These are phyloP conservation scores for Turnix velox DNA, from an alignment of 2,113 vertebrate genomes.

Conservation along the genomic window DNA sequence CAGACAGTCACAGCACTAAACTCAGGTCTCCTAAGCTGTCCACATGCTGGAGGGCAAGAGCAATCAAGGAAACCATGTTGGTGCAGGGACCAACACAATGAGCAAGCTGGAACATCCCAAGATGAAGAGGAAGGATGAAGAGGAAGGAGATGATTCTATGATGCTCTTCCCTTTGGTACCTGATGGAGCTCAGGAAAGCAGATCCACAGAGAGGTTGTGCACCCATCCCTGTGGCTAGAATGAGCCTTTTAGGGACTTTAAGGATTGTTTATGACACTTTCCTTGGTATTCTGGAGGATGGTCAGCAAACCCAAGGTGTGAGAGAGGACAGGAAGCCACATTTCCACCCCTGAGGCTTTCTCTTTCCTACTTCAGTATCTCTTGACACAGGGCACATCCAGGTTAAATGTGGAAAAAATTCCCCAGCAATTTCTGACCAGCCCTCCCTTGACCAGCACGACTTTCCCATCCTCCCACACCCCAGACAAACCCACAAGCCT, in stretches of 20 bases:
- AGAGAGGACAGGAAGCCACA: background rate
- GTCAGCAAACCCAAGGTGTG: background rate
- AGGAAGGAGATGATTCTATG: background rate
- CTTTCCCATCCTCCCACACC: background rate
- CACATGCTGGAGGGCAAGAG: fast-evolving
- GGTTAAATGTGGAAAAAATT: background rate
- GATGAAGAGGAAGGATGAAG: background rate
- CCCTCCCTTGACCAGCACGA: background rate
- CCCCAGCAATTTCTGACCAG: background rate
- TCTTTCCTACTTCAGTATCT: background rate
- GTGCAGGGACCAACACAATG: fast-evolving
- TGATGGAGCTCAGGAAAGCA: background rate
- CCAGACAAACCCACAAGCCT: background rate
- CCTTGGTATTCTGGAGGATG: background rate
- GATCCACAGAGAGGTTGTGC: background rate
- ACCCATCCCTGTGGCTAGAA: fast-evolving
- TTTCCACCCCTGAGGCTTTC: background rate
- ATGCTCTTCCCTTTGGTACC: background rate
- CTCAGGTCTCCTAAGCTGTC: background rate
- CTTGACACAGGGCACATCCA: background rate
- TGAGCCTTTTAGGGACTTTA: background rate
- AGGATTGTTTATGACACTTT: background rate
- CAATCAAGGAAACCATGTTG: background rate
- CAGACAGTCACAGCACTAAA: fast-evolving
- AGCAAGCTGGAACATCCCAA: background rate